Evolutionary conservation across 2,113 vertebrate genomes (phyloP).

Genomic region (Catagonus wagneri): DNA sequence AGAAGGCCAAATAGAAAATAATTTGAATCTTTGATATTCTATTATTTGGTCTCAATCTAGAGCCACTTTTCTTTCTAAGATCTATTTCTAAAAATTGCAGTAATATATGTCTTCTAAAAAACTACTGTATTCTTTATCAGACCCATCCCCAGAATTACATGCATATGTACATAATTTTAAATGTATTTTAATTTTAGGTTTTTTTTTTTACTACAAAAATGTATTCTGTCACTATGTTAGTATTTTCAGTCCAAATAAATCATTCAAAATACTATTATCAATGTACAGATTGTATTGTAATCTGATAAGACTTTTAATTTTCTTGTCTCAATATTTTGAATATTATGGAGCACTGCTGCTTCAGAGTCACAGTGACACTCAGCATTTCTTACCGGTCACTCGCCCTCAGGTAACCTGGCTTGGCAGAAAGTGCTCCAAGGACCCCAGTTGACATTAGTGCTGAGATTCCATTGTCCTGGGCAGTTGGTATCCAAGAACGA

Average conservation of each 20-base stretch:
- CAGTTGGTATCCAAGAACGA: not conserved
- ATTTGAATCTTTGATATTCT: not conserved
- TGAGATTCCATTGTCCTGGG: not conserved
- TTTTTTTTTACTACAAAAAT: slow-evolving; percentile 40
- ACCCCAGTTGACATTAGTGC: not conserved
- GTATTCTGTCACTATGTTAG: not conserved
- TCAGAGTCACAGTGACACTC: not conserved
- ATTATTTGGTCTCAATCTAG: slow-evolving; percentile 2
- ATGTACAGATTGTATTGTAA: not conserved
- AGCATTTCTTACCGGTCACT: not conserved
- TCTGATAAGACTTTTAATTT: slow-evolving; percentile 21
- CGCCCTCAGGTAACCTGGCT: not conserved
- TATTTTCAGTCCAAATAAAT: slow-evolving; percentile 33
- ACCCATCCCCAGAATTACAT: not conserved
- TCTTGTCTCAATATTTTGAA: not conserved
- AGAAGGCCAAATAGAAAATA: not conserved
- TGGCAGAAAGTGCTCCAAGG: not conserved
- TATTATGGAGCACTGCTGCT: not conserved
- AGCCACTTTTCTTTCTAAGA: slow-evolving; percentile 5
- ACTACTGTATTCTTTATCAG: slow-evolving; percentile 3
- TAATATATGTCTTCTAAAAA: slow-evolving; percentile 37
- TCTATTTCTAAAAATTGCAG: slow-evolving; percentile 23
- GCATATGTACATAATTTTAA: not conserved
- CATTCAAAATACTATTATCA: slow-evolving; percentile 30
- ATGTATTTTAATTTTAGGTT: slow-evolving; percentile 36